phyloP scores from a whole-genome alignment of 2,113 vertebrate species.

The Eudorcas thomsonii region DNA sequence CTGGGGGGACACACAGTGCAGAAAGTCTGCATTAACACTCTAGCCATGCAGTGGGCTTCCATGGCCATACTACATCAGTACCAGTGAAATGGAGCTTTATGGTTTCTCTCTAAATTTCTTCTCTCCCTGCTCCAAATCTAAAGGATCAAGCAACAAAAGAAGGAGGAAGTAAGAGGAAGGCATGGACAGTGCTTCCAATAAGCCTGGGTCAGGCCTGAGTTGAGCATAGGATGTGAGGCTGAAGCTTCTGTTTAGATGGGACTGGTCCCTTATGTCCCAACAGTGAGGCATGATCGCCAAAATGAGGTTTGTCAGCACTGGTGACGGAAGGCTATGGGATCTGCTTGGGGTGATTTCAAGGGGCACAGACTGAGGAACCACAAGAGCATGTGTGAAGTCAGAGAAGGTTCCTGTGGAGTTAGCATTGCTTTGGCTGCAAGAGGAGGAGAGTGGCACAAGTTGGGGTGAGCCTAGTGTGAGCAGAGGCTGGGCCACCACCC shows the following conservation, averaged over 20 bases:
- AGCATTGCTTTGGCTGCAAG: neutral
- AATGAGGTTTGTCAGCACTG: neutral
- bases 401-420: neutral
- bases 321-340: neutral
- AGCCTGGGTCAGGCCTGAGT: neutral
- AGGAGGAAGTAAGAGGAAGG: neutral
- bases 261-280: neutral
- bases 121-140: neutral
- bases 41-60: accelerated
- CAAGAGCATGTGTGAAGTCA: neutral
- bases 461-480: accelerated
- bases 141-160: neutral
- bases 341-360: neutral
- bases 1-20: accelerated
- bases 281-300: neutral
- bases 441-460: neutral
- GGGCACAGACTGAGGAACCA: neutral
- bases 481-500: neutral
- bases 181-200: neutral
- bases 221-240: neutral
- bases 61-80: neutral
- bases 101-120: neutral
- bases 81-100: neutral
- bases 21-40: accelerated
- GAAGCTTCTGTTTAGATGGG: neutral